Evolutionary conservation across 2,888 invertebrate genomes (phyloP).

Genomic region (Proisotoma minuta): DNA sequence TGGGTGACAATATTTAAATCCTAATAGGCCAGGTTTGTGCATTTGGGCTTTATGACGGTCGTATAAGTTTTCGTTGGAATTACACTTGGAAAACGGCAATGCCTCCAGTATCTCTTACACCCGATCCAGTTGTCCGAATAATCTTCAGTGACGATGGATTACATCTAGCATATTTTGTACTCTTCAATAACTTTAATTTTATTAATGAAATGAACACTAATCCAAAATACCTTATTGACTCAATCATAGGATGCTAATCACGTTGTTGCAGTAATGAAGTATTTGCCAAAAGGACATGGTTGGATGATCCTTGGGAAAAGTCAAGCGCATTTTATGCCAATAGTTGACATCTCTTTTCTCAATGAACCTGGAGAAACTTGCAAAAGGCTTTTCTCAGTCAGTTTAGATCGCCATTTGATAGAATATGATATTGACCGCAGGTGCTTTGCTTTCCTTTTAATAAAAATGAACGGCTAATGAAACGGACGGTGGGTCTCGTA

Average conservation of each 20-base stretch:
- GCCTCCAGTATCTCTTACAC: conserved; percentile 17
- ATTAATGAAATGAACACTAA: no score
- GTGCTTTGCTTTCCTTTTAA: conserved; percentile 43
- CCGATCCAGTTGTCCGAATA: conserved; percentile 26
- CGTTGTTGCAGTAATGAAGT: conserved; percentile 16
- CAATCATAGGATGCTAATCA: conserved; percentile 4
- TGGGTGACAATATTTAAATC: not conserved
- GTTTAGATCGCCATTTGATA: conserved; percentile 58
- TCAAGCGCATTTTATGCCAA: conserved; percentile 59
- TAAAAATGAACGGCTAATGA: not conserved
- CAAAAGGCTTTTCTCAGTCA: conserved; percentile 58
- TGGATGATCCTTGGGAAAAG: conserved; percentile 62
- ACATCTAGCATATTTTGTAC: conserved; percentile 35
- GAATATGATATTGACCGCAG: conserved; percentile 59
- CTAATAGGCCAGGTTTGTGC: conserved; percentile 18
- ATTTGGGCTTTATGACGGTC: conserved; percentile 26
- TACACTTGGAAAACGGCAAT: conserved; percentile 28
- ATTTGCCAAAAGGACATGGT: conserved; percentile 24
- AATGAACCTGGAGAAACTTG: conserved; percentile 48
- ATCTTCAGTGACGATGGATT: conserved; percentile 39
- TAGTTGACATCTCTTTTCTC: conserved; percentile 59
- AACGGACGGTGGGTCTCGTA: no score
- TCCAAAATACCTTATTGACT: not conserved
- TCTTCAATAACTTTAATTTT: no score
- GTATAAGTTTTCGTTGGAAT: conserved; percentile 20